Conservation (phyloP, 2,113 vertebrate genomes). For the Hydrolagus affinis region DNA sequence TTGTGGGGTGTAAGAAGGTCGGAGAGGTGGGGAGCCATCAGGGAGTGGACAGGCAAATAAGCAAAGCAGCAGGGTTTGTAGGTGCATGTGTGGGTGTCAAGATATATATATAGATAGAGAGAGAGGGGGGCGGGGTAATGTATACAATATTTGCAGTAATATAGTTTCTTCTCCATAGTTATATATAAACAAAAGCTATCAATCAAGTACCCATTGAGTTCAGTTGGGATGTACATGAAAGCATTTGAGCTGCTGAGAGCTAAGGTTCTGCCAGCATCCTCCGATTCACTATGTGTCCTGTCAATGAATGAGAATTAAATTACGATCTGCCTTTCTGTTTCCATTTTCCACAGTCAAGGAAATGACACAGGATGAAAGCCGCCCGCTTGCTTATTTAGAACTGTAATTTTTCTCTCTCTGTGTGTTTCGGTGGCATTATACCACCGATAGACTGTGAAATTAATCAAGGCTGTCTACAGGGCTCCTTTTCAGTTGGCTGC, state of each 20-base stretch:
- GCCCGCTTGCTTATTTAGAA: conserved; percentile 30
- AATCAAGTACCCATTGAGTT: conserved; percentile 21
- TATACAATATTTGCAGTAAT: neutral
- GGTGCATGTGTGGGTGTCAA: too few relatives aligned
- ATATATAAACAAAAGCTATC: neutral
- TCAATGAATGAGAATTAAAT: conserved; percentile 33
- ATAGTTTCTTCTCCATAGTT: conserved; percentile 1
- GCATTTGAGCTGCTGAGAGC: conserved; percentile 15
- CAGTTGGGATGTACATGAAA: conserved; percentile 25
- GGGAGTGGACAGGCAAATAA: too few relatives aligned
- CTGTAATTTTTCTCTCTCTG: conserved; percentile 19
- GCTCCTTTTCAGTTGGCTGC: conserved; percentile 29
- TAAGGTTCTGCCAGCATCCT: conserved; percentile 10
- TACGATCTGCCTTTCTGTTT: conserved; percentile 30
- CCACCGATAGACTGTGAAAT: conserved; percentile 29
- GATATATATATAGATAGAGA: too few relatives aligned
- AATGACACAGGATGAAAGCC: conserved; percentile 31
- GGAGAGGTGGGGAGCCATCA: too few relatives aligned
- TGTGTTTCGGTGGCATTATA: conserved; percentile 3
- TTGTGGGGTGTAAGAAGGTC: too few relatives aligned
- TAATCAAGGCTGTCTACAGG: conserved; percentile 29
- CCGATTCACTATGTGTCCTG: conserved; percentile 24
- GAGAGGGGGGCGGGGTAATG: too few relatives aligned
- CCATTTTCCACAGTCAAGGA: conserved; percentile 32
- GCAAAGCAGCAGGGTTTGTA: too few relatives aligned